A percentile compares a stretch with the other conserved stretches of the same genome.
Evolutionary conservation across 2,113 vertebrate genomes (phyloP).

Genomic region (Lycaon pictus): DNA sequence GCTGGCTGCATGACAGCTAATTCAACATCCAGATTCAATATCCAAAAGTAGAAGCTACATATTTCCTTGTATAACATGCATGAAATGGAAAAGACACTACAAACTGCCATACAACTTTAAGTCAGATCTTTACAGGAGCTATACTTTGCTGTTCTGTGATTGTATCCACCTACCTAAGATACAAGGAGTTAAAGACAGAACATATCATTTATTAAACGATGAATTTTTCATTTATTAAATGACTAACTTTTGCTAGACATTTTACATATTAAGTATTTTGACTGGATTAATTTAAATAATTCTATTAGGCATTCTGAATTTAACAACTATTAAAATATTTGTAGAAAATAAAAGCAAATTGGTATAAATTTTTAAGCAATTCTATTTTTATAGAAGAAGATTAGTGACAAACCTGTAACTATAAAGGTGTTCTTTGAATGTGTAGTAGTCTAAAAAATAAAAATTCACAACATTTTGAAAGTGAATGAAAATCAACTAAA

Average conservation of each 20-base stretch:
- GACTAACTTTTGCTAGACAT: constrained; percentile 71
- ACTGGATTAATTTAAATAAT: constrained; percentile 53
- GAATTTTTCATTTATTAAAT: constrained; percentile 49
- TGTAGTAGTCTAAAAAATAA: constrained; percentile 56
- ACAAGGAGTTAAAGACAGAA: constrained; percentile 22
- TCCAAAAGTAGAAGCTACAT: background rate
- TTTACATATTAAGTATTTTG: constrained; percentile 73
- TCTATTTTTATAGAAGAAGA: constrained; percentile 77
- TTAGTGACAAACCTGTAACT: constrained; percentile 66
- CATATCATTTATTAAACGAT: constrained; percentile 23
- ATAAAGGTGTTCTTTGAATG: constrained; percentile 56
- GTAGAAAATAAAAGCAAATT: constrained; percentile 74
- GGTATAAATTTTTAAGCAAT: constrained; percentile 71
- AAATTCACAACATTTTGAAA: constrained; percentile 55
- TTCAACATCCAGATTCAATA: background rate
- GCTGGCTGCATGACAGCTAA: background rate
- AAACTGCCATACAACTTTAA: background rate
- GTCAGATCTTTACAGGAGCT: background rate
- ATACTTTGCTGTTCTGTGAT: background rate
- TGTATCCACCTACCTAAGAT: constrained; percentile 3
- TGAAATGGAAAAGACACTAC: background rate
- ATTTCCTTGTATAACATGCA: background rate
- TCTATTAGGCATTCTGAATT: constrained; percentile 68
- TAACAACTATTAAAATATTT: constrained; percentile 73
- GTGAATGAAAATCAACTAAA: constrained; percentile 34